Conservation (phyloP, 2,888 invertebrate genomes). For the Ecliptopera silaceata region DNA sequence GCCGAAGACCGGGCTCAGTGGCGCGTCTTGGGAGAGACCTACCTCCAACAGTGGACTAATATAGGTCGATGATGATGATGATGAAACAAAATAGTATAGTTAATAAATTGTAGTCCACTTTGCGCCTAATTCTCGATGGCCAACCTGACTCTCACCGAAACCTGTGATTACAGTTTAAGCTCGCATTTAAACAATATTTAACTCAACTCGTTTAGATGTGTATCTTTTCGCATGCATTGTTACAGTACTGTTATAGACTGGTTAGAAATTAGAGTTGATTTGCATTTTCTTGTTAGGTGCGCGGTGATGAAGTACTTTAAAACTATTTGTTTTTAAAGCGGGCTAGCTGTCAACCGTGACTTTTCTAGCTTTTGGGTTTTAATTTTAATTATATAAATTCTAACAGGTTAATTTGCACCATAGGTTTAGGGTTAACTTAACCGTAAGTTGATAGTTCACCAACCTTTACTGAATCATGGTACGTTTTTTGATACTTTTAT, state of each 20-base stretch:
- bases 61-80: no score
- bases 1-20: no score
- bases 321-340: conserved; percentile 10
- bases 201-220: conserved; percentile 53
- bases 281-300: conserved; percentile 34
- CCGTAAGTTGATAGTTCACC: no score
- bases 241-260: conserved; percentile 36
- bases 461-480: no score
- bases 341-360: conserved; percentile 10
- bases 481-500: no score
- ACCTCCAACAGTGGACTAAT: no score
- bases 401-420: background rate
- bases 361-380: background rate
- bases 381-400: background rate
- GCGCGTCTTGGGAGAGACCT: no score
- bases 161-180: conserved; percentile 40
- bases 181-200: conserved; percentile 53
- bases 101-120: conserved; percentile 13
- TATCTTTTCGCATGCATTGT: conserved; percentile 51
- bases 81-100: background rate
- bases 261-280: conserved; percentile 28
- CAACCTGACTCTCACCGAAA: conserved; percentile 27
- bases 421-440: background rate
- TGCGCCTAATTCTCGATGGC: conserved; percentile 9
- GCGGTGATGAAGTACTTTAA: conserved; percentile 8